These are phyloP conservation scores for Clarias gariepinus DNA, from an alignment of 2,113 vertebrate species.

Conservation along the genomic window DNA sequence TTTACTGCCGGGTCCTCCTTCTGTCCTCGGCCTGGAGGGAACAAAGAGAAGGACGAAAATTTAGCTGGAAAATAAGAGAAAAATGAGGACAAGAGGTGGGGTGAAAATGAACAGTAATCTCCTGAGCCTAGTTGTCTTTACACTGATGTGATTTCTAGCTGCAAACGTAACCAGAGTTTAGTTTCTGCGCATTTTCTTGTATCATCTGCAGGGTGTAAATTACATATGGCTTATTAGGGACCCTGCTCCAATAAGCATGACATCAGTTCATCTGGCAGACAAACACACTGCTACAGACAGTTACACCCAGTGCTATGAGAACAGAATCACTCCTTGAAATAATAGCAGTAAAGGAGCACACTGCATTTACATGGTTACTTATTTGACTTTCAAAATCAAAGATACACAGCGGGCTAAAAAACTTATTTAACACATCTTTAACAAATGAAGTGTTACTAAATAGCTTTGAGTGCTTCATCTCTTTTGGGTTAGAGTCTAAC, in stretches of 20 bases:
- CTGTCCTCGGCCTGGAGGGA: slow-evolving; percentile 61
- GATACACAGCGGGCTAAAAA: neutral
- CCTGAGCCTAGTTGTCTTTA: neutral
- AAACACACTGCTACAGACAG: neutral
- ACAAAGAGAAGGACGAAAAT: neutral
- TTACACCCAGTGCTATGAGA: neutral
- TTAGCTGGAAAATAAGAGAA: neutral
- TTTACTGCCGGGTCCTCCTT: slow-evolving; percentile 62
- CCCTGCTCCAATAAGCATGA: neutral
- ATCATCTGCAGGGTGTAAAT: neutral
- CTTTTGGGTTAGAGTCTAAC: too few species aligned
- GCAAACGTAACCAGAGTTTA: neutral
- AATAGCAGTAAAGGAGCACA: neutral
- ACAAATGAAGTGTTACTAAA: too few species aligned
- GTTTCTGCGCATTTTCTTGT: neutral
- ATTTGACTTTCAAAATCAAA: neutral
- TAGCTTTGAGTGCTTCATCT: too few species aligned
- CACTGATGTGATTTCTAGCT: neutral
- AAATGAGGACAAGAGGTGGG: neutral
- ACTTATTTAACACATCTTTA: neutral
- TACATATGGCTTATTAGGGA: neutral
- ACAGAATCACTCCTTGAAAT: neutral
- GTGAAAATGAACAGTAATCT: neutral
- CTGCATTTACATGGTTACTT: neutral
- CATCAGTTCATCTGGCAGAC: neutral